Percentiles rank a stretch among this genome's conserved stretches.
Conservation (phyloP, 2,888 invertebrate species). For the Prosopocoilus inquinatus region DNA sequence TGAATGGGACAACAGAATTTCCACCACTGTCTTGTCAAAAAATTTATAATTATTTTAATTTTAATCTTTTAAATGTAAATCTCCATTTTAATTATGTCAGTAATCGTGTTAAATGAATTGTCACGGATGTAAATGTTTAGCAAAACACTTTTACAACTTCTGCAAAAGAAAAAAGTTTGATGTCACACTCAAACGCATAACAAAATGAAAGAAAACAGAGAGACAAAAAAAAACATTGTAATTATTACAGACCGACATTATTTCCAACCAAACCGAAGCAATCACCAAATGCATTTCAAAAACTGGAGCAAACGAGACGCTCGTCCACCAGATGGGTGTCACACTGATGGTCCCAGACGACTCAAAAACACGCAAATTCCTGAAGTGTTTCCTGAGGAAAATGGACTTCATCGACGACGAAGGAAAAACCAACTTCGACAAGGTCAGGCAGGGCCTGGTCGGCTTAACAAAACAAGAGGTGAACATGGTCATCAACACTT, state of each 20-base stretch:
- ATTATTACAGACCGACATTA: not conserved
- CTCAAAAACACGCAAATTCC: constrained; percentile 35
- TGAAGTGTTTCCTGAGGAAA: constrained; percentile 40
- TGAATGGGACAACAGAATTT: too few relatives aligned
- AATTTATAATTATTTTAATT: too few relatives aligned
- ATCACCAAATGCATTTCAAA: constrained; percentile 33
- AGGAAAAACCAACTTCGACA: constrained; percentile 37
- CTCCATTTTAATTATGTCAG: too few relatives aligned
- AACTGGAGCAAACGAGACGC: constrained; percentile 30
- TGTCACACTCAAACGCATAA: too few relatives aligned
- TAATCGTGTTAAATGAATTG: too few relatives aligned
- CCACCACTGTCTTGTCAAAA: too few relatives aligned
- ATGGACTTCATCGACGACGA: constrained; percentile 36
- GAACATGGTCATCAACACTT: constrained; percentile 16
- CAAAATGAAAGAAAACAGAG: too few relatives aligned
- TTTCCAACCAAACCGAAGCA: constrained; percentile 8
- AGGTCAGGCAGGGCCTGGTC: constrained; percentile 32
- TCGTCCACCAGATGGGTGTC: constrained; percentile 28
- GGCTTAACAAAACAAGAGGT: constrained; percentile 22
- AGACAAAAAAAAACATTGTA: not conserved
- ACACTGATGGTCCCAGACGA: constrained; percentile 23
- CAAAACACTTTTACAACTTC: too few relatives aligned
- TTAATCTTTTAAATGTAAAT: too few relatives aligned
- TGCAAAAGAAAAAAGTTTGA: too few relatives aligned
- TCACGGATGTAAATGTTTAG: too few relatives aligned